Evolutionary conservation across 2,888 invertebrate species (phyloP).

Genomic region (Lycocerus yunnanus): DNA sequence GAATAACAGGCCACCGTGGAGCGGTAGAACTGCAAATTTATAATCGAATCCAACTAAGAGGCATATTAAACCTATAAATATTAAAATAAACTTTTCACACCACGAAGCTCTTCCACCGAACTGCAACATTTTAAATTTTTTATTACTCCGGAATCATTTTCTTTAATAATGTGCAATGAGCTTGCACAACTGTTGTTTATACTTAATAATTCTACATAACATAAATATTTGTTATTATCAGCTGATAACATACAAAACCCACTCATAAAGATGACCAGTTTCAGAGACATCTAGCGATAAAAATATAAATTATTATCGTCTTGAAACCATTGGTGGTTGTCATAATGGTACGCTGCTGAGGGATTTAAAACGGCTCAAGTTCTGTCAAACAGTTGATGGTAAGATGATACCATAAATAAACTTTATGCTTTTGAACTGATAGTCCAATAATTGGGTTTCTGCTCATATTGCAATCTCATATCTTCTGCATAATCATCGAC

Average conservation of each 20-base stretch:
- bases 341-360: no score
- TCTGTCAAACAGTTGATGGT: no score
- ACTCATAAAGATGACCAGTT: neutral
- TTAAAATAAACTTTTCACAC: slow-evolving; percentile 18
- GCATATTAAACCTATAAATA: neutral
- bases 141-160: neutral
- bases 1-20: slow-evolving; percentile 54
- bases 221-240: neutral
- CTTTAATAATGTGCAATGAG: neutral
- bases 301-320: neutral
- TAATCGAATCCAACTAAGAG: slow-evolving; percentile 19
- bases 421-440: no score
- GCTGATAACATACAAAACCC: neutral
- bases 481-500: no score
- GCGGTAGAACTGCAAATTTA: slow-evolving; percentile 27
- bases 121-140: neutral
- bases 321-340: no score
- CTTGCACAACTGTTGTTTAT: neutral
- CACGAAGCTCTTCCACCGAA: slow-evolving; percentile 9
- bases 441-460: no score
- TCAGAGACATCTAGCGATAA: neutral
- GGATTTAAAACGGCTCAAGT: no score
- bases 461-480: no score
- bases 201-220: neutral
- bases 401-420: no score